These are phyloP conservation scores for Paramuricea clavata DNA, from an alignment of 92 coral and sea anemone species.

Conservation along the genomic window DNA sequence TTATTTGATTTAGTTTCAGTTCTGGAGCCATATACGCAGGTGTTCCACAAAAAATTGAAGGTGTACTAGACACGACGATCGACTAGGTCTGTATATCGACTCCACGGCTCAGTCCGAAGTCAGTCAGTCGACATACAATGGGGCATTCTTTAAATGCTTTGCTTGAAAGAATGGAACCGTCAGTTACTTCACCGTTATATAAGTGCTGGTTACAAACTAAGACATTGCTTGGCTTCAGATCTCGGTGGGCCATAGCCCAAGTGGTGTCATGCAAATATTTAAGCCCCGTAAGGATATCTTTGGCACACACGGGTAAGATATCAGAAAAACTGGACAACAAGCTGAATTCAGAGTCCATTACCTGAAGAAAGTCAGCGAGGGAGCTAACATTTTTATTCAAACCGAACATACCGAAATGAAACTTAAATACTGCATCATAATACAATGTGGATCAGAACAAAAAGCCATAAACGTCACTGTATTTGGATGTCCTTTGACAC, in stretches of 20 bases:
- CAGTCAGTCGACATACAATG: slow-evolving; percentile 58
- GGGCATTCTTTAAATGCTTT: slow-evolving; percentile 48
- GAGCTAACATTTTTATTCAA: neutral
- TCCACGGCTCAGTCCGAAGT: slow-evolving; percentile 52
- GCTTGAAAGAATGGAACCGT: neutral
- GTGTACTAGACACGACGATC: slow-evolving; percentile 38
- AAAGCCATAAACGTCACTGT: neutral
- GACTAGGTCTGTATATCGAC: slow-evolving; percentile 48
- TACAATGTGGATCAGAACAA: neutral
- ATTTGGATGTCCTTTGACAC: neutral
- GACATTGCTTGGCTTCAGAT: slow-evolving; percentile 50
- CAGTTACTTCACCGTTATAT: neutral
- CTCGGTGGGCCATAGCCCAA: slow-evolving; percentile 52
- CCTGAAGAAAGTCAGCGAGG: slow-evolving; percentile 6
- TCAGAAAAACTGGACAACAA: neutral
- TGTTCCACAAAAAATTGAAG: slow-evolving; percentile 49
- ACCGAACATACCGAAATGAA: neutral
- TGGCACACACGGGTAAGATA: neutral
- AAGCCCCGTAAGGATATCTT: slow-evolving; percentile 15
- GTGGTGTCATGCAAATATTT: slow-evolving; percentile 38
- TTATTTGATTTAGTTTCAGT: slow-evolving; percentile 19
- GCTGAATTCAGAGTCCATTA: neutral
- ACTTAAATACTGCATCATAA: neutral
- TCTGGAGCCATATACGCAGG: slow-evolving; percentile 58
- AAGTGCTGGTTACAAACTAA: slow-evolving; percentile 58